These are phyloP conservation scores for Pipistrellus pygmaeus DNA, from an alignment of 2,797 vertebrate species.

Conservation along the genomic window DNA sequence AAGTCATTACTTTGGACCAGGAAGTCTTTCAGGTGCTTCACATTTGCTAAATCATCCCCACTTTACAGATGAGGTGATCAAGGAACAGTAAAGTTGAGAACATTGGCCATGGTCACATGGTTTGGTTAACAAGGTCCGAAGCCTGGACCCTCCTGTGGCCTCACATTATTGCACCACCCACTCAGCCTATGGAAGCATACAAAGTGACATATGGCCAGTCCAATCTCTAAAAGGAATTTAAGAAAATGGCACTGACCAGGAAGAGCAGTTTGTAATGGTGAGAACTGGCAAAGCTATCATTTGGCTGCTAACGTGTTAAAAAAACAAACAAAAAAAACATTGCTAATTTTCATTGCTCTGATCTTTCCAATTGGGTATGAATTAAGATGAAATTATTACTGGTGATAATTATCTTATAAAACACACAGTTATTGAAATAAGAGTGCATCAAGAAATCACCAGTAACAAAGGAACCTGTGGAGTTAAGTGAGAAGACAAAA, in stretches of 20 bases:
- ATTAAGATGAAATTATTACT: constrained; percentile 8
- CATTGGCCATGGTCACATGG: not conserved
- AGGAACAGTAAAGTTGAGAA: not conserved
- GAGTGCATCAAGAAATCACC: constrained; percentile 1
- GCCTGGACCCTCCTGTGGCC: not conserved
- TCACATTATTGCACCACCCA: not conserved
- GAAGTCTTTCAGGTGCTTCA: not conserved
- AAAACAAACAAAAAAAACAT: not conserved
- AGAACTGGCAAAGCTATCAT: not conserved
- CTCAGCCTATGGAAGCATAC: not conserved
- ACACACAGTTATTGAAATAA: constrained; percentile 12
- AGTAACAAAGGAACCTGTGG: not conserved
- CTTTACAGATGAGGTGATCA: not conserved
- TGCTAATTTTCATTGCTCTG: not conserved
- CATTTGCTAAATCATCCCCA: not conserved
- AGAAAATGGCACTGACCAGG: not conserved
- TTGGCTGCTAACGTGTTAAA: not conserved
- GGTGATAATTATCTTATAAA: constrained; percentile 9
- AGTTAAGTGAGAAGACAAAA: not conserved
- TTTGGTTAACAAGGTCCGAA: not conserved
- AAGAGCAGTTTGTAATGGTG: not conserved
- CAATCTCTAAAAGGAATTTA: not conserved
- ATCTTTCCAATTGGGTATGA: constrained; percentile 8
- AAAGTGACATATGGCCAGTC: not conserved
- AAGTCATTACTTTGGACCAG: not conserved